These are phyloP conservation scores for Loxodonta africana DNA, from an alignment of 2,113 vertebrate species.

Conservation along the genomic window DNA sequence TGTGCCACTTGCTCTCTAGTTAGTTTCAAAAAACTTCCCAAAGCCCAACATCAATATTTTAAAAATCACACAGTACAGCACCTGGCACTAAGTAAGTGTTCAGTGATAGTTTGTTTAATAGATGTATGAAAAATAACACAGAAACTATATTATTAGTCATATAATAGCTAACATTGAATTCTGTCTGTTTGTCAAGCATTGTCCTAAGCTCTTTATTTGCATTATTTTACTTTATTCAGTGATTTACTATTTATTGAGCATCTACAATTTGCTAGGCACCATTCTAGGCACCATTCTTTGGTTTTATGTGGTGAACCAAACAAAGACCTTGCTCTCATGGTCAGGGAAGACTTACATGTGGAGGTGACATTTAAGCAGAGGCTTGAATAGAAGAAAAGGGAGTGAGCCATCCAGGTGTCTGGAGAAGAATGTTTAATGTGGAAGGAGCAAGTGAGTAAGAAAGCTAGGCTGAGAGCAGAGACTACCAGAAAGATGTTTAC, in stretches of 20 bases:
- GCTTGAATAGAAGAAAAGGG: background rate
- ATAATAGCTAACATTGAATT: background rate
- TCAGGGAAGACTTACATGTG: background rate
- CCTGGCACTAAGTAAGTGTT: no score
- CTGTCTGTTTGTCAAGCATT: background rate
- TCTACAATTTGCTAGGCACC: background rate
- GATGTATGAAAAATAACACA: constrained; percentile 27
- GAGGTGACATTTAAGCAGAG: background rate
- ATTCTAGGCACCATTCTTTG: background rate
- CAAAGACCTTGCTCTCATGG: background rate
- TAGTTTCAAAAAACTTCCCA: constrained; percentile 3
- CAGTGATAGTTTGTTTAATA: background rate
- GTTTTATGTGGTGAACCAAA: background rate
- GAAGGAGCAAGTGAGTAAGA: background rate
- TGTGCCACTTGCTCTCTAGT: background rate
- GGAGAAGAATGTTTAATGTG: background rate
- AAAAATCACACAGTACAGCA: background rate
- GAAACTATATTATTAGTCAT: background rate
- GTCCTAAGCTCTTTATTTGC: no score
- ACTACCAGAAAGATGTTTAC: no score
- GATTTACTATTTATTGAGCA: no score
- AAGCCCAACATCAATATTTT: background rate
- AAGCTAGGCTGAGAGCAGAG: background rate
- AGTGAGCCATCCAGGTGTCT: background rate
- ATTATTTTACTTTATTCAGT: no score